A percentile compares a stretch with the other conserved stretches of the same genome.
Evolutionary conservation across 2,888 invertebrate genomes (phyloP).

Genomic region (Apamea sordens): DNA sequence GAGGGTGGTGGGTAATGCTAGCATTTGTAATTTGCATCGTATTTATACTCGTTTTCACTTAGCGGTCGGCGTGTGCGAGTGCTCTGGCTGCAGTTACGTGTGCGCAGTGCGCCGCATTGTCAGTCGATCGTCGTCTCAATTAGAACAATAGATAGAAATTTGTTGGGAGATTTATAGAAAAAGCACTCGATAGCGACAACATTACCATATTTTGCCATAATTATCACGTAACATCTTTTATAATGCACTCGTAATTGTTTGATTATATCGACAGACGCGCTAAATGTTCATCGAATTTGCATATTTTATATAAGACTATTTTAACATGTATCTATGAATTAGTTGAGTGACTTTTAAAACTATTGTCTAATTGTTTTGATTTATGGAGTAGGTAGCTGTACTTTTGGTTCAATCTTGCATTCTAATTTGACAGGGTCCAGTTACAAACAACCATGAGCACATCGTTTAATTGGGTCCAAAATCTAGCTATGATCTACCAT

Average conservation of each 20-base stretch:
- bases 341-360: constrained; percentile 16
- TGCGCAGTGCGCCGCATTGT: constrained; percentile 79
- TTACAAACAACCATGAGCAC: not conserved
- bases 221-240: constrained; percentile 69
- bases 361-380: not conserved
- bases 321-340: constrained; percentile 22
- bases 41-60: constrained; percentile 89
- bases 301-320: constrained; percentile 61
- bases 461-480: not conserved
- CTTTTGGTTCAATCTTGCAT: not conserved
- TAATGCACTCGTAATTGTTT: constrained; percentile 66
- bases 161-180: constrained; percentile 80
- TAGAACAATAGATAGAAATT: constrained; percentile 89
- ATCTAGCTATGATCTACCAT: not conserved
- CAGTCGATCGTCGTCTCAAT: constrained; percentile 82
- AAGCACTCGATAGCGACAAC: constrained; percentile 72
- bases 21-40: constrained; percentile 88
- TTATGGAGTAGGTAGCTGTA: not conserved
- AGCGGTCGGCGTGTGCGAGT: constrained; percentile 78
- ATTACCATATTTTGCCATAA: constrained; percentile 74
- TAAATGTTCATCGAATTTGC: constrained; percentile 51
- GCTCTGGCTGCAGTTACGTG: constrained; percentile 85
- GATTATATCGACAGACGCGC: constrained; percentile 60
- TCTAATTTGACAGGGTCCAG: not conserved
- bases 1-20: constrained; percentile 87